These are phyloP conservation scores for Cyclina sinensis DNA, from an alignment of 1,140 invertebrate genomes.

Conservation along the genomic window DNA sequence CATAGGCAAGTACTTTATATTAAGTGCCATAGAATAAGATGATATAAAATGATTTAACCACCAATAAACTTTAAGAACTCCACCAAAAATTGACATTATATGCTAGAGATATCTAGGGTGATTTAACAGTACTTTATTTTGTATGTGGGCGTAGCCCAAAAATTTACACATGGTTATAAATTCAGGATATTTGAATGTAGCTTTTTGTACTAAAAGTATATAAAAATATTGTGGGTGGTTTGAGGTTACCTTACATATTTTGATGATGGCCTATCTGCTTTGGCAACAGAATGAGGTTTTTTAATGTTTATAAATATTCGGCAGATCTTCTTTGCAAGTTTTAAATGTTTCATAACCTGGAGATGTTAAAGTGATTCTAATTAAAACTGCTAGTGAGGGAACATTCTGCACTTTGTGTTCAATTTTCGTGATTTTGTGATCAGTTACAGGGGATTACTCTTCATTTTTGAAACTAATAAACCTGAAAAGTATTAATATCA, in stretches of 20 bases:
- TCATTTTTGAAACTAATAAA: no score
- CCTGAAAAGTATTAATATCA: no score
- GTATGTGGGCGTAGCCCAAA: background rate
- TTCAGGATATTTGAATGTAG: background rate
- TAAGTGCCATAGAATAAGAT: background rate
- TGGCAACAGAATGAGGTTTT: background rate
- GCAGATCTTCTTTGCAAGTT: no score
- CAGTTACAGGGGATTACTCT: no score
- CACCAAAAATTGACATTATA: constrained; percentile 8
- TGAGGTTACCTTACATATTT: background rate
- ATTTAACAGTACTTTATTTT: background rate
- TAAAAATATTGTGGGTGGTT: background rate
- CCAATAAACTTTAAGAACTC: background rate
- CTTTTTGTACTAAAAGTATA: background rate
- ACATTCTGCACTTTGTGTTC: no score
- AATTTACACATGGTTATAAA: constrained; percentile 14
- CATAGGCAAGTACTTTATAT: background rate
- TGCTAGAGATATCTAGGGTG: background rate
- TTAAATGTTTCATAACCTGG: no score
- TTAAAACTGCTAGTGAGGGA: no score
- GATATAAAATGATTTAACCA: constrained; percentile 3
- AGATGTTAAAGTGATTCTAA: no score
- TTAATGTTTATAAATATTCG: background rate
- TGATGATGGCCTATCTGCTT: background rate
- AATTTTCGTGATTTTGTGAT: no score